A percentile compares a stretch with the other conserved stretches of the same genome.
Conservation (phyloP, 2,113 vertebrate species). For the Callipepla squamata region DNA sequence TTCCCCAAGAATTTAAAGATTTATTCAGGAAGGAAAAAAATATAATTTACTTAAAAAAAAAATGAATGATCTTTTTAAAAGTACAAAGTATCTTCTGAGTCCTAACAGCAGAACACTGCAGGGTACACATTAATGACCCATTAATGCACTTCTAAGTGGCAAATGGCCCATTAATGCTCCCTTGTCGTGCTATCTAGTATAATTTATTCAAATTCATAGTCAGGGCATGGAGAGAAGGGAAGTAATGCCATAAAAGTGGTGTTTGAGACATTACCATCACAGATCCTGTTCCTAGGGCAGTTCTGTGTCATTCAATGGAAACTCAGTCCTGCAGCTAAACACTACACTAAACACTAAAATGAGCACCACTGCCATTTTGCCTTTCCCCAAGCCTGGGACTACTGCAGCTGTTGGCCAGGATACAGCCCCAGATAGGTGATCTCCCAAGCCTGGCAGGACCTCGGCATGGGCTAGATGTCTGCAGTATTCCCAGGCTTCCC, state of each 20-base stretch:
- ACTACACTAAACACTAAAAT: background rate
- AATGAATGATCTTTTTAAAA: background rate
- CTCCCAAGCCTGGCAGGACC: background rate
- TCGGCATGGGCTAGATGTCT: background rate
- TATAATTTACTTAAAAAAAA: background rate
- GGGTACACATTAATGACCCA: conserved; percentile 33
- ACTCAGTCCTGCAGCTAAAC: background rate
- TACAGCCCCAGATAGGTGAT: background rate
- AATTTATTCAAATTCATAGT: conserved; percentile 19
- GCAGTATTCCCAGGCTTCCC: background rate
- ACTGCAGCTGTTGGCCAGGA: background rate
- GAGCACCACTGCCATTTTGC: background rate
- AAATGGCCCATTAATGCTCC: conserved; percentile 56
- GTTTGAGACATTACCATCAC: background rate
- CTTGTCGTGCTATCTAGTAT: background rate
- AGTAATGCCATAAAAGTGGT: background rate
- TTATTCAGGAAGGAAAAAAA: background rate
- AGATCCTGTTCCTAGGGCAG: background rate
- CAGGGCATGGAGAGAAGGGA: background rate
- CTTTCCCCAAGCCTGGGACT: background rate
- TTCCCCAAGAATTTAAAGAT: background rate
- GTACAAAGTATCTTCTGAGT: background rate
- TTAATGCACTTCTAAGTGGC: conserved; percentile 55
- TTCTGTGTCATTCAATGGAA: background rate
- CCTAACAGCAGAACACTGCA: background rate